A percentile compares a stretch with the other conserved stretches of the same genome.
Conservation (phyloP, 2,797 vertebrate genomes). For the Onychomys torridus region DNA sequence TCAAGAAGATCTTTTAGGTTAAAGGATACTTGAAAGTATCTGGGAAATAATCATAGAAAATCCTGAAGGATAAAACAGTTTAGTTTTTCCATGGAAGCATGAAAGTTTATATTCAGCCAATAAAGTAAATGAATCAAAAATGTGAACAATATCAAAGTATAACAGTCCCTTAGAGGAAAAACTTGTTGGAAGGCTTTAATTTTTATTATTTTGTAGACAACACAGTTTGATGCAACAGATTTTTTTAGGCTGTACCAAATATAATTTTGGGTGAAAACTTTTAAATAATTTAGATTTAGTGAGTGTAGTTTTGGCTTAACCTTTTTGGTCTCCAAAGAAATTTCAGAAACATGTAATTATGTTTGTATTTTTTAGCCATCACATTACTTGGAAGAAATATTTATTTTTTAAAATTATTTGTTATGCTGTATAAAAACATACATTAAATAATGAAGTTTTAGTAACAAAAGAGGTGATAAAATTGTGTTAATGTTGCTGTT, state of each 20-base stretch:
- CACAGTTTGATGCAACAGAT: neutral
- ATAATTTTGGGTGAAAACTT: neutral
- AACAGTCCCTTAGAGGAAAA: neutral
- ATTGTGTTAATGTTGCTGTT: neutral
- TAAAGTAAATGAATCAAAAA: neutral
- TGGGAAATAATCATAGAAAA: neutral
- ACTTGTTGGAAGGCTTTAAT: neutral
- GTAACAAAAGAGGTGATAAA: neutral
- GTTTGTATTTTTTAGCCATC: neutral
- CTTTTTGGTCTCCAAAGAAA: neutral
- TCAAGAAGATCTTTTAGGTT: neutral
- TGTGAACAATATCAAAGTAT: neutral
- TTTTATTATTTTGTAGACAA: neutral
- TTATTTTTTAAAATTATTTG: neutral
- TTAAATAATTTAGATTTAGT: neutral
- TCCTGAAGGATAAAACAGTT: neutral
- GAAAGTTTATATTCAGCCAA: neutral
- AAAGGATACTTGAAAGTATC: neutral
- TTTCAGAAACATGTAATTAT: neutral
- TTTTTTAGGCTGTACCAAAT: neutral
- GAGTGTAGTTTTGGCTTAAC: neutral
- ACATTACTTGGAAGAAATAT: neutral
- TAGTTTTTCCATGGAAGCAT: neutral
- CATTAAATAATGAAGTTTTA: neutral
- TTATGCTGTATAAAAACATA: neutral